Conservation (phyloP, 2,113 vertebrate species). For the Regulus satrapa region DNA sequence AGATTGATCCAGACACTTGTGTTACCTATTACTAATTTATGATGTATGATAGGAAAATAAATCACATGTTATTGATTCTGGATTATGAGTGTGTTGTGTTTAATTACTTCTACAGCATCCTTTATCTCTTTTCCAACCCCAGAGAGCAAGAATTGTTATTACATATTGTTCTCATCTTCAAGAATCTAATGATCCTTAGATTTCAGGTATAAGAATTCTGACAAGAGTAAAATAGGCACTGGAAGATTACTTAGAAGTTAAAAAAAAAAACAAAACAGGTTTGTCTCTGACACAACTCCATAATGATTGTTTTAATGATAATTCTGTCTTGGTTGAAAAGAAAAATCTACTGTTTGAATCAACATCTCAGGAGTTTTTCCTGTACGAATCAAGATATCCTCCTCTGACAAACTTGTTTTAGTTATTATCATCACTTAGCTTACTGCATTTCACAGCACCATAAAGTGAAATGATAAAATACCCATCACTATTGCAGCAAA, state of each 20-base stretch:
- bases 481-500: background rate
- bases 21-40: slow-evolving; percentile 17
- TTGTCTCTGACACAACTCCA: background rate
- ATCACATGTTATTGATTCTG: slow-evolving; percentile 18
- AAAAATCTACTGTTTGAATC: background rate
- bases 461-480: background rate
- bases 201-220: background rate
- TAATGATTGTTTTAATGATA: background rate
- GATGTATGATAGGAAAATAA: slow-evolving; percentile 7
- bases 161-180: background rate
- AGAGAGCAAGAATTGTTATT: background rate
- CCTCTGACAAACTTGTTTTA: background rate
- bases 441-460: background rate
- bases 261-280: rapidly evolving
- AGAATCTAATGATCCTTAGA: background rate
- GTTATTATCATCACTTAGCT: background rate
- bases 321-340: background rate
- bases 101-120: background rate
- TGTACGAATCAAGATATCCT: background rate
- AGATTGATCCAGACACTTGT: background rate
- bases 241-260: background rate
- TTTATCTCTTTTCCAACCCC: background rate
- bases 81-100: background rate
- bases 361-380: background rate
- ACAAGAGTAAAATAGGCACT: background rate